Conservation (phyloP, 2,797 vertebrate genomes). For the Sebastes cheni region DNA sequence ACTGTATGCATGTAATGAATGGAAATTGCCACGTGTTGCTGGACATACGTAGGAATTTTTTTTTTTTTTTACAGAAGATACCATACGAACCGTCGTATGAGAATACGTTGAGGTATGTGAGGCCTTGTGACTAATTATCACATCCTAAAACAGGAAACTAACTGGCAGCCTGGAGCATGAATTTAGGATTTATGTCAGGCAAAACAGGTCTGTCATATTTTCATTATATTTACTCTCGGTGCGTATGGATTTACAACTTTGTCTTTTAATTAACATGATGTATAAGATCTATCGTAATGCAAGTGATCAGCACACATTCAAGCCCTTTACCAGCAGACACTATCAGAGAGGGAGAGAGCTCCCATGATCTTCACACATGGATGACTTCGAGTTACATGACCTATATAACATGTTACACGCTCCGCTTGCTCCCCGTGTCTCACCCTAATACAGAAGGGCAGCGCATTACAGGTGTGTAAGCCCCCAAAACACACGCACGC, state of each 20-base stretch:
- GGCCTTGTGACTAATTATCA: neutral
- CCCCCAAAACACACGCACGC: neutral
- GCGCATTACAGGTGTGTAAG: conserved; percentile 80
- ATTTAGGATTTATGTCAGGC: neutral
- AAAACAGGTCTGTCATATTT: neutral
- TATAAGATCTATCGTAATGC: conserved; percentile 23
- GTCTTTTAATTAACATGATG: neutral
- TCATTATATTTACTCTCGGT: neutral
- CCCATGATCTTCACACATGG: conserved; percentile 84
- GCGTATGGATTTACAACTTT: neutral
- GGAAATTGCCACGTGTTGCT: too few species aligned
- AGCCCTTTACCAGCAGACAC: conserved; percentile 61
- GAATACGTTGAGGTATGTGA: neutral
- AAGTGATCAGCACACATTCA: conserved; percentile 39
- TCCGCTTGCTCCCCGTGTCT: conserved; percentile 78
- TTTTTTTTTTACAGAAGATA: too few species aligned
- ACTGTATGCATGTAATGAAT: too few species aligned
- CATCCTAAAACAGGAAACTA: neutral
- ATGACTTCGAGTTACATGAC: conserved; percentile 85
- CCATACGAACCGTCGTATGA: too few species aligned
- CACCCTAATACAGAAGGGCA: conserved; percentile 76
- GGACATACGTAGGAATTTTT: too few species aligned
- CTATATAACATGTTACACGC: conserved; percentile 85
- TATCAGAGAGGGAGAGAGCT: conserved; percentile 58
- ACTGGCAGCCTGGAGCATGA: conserved; percentile 46